phyloP scores from a whole-genome alignment of 2,113 vertebrate genomes.

The Sinocyclocheilus maitianheensis region DNA sequence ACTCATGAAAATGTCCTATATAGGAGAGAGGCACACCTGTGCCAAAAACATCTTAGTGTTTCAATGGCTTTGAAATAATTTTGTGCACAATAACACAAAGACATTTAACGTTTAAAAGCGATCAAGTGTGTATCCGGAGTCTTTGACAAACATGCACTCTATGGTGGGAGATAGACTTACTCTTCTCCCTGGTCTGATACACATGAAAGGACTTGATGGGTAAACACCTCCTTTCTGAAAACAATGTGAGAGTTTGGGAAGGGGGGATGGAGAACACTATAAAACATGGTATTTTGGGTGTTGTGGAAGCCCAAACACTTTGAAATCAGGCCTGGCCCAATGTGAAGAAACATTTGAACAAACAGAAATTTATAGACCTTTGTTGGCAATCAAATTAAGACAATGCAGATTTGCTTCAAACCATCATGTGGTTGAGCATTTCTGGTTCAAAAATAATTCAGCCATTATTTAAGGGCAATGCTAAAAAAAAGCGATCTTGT shows the following conservation, averaged over 20 bases:
- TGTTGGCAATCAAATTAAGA: not conserved
- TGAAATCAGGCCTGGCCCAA: constrained; percentile 16
- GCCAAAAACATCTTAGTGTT: not conserved
- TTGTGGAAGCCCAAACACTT: constrained; percentile 47
- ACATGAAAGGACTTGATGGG: constrained; percentile 78
- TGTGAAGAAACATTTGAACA: constrained; percentile 26
- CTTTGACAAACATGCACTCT: constrained; percentile 45
- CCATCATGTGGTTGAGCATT: not conserved
- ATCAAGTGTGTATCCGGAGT: not conserved
- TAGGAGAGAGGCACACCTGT: too few relatives aligned
- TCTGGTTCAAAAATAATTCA: not conserved
- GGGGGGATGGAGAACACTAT: constrained; percentile 44
- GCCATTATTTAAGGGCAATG: not conserved
- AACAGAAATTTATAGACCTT: constrained; percentile 1
- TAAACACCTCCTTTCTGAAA: constrained; percentile 83
- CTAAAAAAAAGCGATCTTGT: constrained; percentile 50
- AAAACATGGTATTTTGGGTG: constrained; percentile 41
- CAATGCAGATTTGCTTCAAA: not conserved
- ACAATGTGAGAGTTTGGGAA: constrained; percentile 72
- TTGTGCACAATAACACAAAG: constrained; percentile 10
- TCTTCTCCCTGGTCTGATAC: constrained; percentile 75
- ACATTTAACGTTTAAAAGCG: not conserved
- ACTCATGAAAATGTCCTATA: not conserved
- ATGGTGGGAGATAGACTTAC: constrained; percentile 55
- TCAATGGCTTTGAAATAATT: not conserved